Conservation (phyloP, 2,888 invertebrate genomes). For the Drosophila silvestris region DNA sequence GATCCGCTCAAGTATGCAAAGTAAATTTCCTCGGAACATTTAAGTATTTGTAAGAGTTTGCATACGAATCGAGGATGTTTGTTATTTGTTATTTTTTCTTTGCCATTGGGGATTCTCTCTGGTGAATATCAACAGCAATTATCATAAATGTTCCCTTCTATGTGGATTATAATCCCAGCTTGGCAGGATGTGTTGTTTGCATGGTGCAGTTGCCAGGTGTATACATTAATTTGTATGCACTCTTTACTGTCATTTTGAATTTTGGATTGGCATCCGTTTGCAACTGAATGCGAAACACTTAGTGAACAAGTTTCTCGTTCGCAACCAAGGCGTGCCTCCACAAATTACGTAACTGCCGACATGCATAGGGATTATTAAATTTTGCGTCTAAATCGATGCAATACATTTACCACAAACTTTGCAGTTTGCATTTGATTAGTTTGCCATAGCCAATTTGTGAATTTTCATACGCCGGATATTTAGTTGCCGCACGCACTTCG, state of each 20-base stretch:
- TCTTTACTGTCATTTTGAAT: constrained; percentile 49
- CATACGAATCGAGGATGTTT: not conserved
- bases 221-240: not conserved
- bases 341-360: constrained; percentile 58
- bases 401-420: constrained; percentile 9
- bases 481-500: constrained; percentile 37
- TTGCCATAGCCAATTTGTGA: constrained; percentile 40
- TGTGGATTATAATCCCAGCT: not conserved
- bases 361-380: constrained; percentile 25
- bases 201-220: constrained; percentile 4
- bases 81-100: constrained; percentile 6
- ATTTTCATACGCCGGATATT: constrained; percentile 33
- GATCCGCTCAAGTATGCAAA: constrained; percentile 17
- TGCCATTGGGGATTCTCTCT: constrained; percentile 25
- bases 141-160: constrained; percentile 50
- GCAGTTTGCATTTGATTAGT: constrained; percentile 54
- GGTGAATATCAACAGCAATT: constrained; percentile 45
- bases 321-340: constrained; percentile 23
- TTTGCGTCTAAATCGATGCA: constrained; percentile 8
- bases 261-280: constrained; percentile 49
- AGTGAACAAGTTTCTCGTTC: constrained; percentile 6
- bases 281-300: constrained; percentile 27
- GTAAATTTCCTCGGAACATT: constrained; percentile 8
- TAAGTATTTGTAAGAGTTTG: constrained; percentile 3
- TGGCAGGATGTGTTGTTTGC: constrained; percentile 13